Evolutionary conservation across 2,113 vertebrate species (phyloP), one percentile per base, ranked within the genome.

Genomic region (Trematocara variabile): DNA sequence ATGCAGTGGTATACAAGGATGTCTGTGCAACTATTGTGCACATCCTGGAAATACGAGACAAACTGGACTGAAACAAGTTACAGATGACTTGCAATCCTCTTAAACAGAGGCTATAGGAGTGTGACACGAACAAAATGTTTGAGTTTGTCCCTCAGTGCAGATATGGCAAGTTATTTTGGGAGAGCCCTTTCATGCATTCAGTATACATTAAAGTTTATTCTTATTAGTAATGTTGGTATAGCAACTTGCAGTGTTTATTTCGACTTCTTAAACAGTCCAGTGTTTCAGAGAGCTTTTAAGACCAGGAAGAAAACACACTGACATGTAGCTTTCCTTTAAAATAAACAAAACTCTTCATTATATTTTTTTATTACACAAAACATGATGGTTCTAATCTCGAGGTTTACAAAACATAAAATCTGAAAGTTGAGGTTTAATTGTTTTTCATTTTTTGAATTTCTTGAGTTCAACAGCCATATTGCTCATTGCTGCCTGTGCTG

Each of bases 1-100:
- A 81, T 89, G 77, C 60, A 81, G 78, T 84, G 80, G 90, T 82
- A 89, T 14, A 86, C 56, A 79, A 52, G 39, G 28, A 82, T 34
- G 52, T 63, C 48, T 77, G 58, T 16, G n/a, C 30, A 80, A 65
- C 52, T 53, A 85, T 79, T 77, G 30, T 85, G 70, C 34, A 83
- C 7, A 50, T 33, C 30, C 14, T 18, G 77, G 53, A 81, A 80
- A 84, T 78, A 30, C 1, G 3, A 80, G 20, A 79, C 20, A 84
- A 78, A 46, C 48, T 68, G 39, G 34, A 56, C 70, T 50, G 44
- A 7, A 75, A 78, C 33, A 39, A 60, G 48, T 68, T 55, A 82
- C 25, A 60, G 37, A 78, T 65, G 55, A 41, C n/a, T 28, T 39
- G 9, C 56, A 28, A 6, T 48, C 41, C 8, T 60, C 13, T 70